Evolutionary conservation across 2,888 invertebrate species (phyloP), one percentile per base, ranked within the genome.

Genomic region (Cepaea hortensis): DNA sequence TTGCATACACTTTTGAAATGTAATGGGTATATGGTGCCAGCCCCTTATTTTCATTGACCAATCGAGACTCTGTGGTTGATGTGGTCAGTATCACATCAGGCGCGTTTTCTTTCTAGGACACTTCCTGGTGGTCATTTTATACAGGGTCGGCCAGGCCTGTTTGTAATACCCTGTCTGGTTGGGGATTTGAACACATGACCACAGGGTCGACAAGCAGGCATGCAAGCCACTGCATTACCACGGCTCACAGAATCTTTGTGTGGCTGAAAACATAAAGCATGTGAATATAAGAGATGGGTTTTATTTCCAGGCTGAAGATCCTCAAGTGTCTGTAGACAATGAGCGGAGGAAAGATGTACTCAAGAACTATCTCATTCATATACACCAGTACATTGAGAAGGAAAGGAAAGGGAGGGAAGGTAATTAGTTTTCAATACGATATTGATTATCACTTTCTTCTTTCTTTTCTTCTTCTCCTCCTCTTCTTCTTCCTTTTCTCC

Each of bases 371-470:
- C 95, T 98, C 65, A 97, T 98, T 91, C 95, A 98, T 92, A 96
- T 98, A 86, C 96, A 97, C 90, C 97, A 97, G 91, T 98, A 98
- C 93, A 96, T 98, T 91, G 98, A 98, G 90, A 95, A 98, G 70
- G 98, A 98, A 94, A 95, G 97, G 85, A 97, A 98, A 92, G 98
- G 98, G 0, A 97, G 97, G 91, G 97, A 97, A 92, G 98, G 98
- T 0, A 90, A 83, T 18, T 15, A 3, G 18, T 13, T 79, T 61
- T 18, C 48, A 46, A 50, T n/a, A 11, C 73, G 11, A 11, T 6
- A 13, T 20, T 79, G 11, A 5, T 6, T n/a, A 55, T 79, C 55
- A 23, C 55, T 23, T 79, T 61, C 23, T 48, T 55, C 5, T 23
- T 20, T 23, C n/a, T 23, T 72, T 5, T 23, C 11, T 5, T 35